These are phyloP conservation scores for Manacus vitellinus DNA, from an alignment of 2,113 vertebrate species.

Conservation along the genomic window DNA sequence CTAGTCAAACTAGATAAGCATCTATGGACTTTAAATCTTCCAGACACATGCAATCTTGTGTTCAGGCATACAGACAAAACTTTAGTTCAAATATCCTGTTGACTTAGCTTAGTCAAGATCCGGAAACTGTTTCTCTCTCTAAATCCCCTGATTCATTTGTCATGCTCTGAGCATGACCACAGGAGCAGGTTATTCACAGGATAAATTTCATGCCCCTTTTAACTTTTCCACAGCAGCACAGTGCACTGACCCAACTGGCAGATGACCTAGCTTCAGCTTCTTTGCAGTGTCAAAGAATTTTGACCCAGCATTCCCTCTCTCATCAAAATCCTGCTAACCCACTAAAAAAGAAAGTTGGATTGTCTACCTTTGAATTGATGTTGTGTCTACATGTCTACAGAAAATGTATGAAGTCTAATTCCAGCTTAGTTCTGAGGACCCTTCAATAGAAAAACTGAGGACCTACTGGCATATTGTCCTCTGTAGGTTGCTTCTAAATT, in stretches of 20 bases:
- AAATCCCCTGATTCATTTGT: constrained; percentile 54
- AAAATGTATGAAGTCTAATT: not conserved
- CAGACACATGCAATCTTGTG: not conserved
- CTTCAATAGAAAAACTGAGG: not conserved
- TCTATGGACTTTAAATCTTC: constrained; percentile 28
- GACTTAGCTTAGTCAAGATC: constrained; percentile 50
- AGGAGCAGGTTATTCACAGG: constrained; percentile 18
- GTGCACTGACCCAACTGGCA: not conserved
- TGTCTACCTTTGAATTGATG: not conserved
- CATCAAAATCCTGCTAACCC: not conserved
- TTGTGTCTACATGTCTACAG: not conserved
- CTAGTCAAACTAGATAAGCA: not conserved
- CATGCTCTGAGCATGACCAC: constrained; percentile 30
- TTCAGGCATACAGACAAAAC: not conserved
- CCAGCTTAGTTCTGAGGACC: not conserved
- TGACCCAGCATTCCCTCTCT: not conserved
- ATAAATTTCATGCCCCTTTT: constrained; percentile 23
- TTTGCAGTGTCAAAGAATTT: not conserved
- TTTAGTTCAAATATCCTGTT: constrained; percentile 56
- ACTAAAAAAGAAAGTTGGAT: not conserved
- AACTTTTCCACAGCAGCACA: not conserved
- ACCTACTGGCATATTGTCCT: not conserved
- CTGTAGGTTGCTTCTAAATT: not conserved
- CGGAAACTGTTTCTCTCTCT: constrained; percentile 39
- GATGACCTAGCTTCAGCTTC: not conserved